Conservation (phyloP, 2,888 invertebrate genomes). For the Zaprionus bogoriensis region DNA sequence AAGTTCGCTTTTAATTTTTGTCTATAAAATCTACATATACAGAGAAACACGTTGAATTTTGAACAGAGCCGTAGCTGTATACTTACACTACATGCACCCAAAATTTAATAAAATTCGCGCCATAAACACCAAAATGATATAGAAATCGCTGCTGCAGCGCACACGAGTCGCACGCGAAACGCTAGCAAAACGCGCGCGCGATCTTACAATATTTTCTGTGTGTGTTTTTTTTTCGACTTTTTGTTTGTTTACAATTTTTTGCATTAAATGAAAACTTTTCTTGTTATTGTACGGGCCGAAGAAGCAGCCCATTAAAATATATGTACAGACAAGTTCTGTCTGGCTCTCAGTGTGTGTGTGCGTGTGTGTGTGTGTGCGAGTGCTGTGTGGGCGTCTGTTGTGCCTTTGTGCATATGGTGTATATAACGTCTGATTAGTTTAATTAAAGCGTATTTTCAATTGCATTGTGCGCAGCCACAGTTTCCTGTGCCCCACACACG, state of each 20-base stretch:
- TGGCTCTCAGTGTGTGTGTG: not conserved
- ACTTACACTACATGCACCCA: not conserved
- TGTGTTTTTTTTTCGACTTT: constrained; percentile 4
- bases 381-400: constrained; percentile 55
- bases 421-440: constrained; percentile 72
- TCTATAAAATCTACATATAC: not conserved
- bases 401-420: constrained; percentile 19
- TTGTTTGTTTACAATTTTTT: constrained; percentile 22
- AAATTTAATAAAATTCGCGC: not conserved
- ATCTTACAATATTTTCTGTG: constrained; percentile 11
- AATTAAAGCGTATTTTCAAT: constrained; percentile 74
- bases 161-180: not conserved
- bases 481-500: constrained; percentile 40
- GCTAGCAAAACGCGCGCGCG: constrained; percentile 2
- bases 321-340: constrained; percentile 4
- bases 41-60: too few species aligned
- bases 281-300: constrained; percentile 15
- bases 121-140: not conserved
- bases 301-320: constrained; percentile 47
- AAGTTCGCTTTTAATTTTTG: too few species aligned
- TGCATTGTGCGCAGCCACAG: constrained; percentile 66
- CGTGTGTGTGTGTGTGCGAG: constrained; percentile 10
- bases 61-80: not conserved
- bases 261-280: constrained; percentile 37
- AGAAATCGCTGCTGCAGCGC: not conserved